These are phyloP conservation scores for Monochamus saltuarius DNA, from an alignment of 1,140 invertebrate genomes.

Conservation along the genomic window DNA sequence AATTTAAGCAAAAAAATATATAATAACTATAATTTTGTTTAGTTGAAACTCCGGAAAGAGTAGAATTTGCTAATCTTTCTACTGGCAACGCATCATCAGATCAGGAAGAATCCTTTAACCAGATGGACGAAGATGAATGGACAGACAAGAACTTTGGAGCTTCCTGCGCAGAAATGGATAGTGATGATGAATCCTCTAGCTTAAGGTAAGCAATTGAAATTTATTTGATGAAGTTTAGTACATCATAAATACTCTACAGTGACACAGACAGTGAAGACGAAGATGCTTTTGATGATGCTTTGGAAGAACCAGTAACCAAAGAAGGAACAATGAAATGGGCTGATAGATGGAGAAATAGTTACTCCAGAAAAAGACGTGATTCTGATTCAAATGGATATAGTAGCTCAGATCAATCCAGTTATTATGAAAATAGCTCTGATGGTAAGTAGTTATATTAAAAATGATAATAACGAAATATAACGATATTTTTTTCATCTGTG, in stretches of 20 bases:
- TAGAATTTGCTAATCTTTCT: constrained; percentile 73
- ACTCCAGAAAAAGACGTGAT: constrained; percentile 37
- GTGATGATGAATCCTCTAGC: constrained; percentile 67
- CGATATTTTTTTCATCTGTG: no score
- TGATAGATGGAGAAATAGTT: constrained; percentile 60
- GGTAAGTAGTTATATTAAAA: constrained; percentile 48
- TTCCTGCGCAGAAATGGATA: constrained; percentile 67
- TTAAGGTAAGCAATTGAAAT: constrained; percentile 34
- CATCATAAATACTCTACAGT: constrained; percentile 47
- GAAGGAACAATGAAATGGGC: constrained; percentile 66
- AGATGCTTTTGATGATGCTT: constrained; percentile 63
- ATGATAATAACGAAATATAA: no score
- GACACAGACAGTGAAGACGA: constrained; percentile 62
- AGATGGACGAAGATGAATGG: constrained; percentile 92
- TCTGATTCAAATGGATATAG: constrained; percentile 54
- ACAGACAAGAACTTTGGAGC: constrained; percentile 87
- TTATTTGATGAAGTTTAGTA: constrained; percentile 1
- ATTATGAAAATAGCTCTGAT: constrained; percentile 65
- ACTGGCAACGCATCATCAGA: constrained; percentile 64
- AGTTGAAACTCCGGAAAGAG: constrained; percentile 76
- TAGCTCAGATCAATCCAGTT: constrained; percentile 60
- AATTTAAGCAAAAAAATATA: no score
- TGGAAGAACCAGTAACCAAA: constrained; percentile 63
- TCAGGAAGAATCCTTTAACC: constrained; percentile 70
- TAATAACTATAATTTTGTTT: no score